Base-by-base conservation (phyloP, 2,113 vertebrate genomes). In the Casuarius casuarius region DNA sequence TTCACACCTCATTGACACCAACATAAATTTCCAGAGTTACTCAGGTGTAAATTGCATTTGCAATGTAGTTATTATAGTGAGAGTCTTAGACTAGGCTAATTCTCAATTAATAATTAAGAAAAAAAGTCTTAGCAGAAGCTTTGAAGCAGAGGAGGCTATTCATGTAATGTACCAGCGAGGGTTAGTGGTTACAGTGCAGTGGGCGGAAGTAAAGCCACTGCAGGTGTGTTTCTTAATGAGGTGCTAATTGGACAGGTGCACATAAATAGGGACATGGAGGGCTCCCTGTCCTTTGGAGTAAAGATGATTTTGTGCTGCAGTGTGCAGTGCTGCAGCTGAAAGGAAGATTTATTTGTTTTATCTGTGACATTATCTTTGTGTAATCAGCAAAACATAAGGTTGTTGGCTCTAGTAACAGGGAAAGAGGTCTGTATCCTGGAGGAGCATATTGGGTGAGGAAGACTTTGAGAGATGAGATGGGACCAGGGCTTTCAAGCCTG, bases 141-240 rank as follows among this genome's bases (percentile, higher is more conserved):
- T 67, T 80, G 56, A 83, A 81, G 81, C 2, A 4, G 46, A 74
- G 22, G 72, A 48, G 73, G 38, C 40, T 75, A 17, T 59, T 77
- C n/a, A 61, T 33, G n/a, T 23, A 56, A 74, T 0, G 0, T 35
- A 71, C 29, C 19, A 28, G 7, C 20, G 63, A 91, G 77, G 76
- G 81, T 66, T 80, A 89, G 74, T 85, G 49, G 38, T 31, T 63
- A 15, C 21, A 49, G 77, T 78, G 23, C n/a, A 59, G 49, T 59
- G 40, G 44, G 71, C 84, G 70, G 65, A 90, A 89, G 59, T 46
- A 92, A 92, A 95, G 42, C 75, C 78, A 74, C 59, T 84, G 78
- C 87, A 95, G 93, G 51, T 84, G 75, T 91, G 56, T 56, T 89
- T 90, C 67, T 75, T 82, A 90, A 89, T 91, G 67, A 92, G 63